Conservation (phyloP, 2,888 invertebrate genomes). For the Amblyjoppa proteus region DNA sequence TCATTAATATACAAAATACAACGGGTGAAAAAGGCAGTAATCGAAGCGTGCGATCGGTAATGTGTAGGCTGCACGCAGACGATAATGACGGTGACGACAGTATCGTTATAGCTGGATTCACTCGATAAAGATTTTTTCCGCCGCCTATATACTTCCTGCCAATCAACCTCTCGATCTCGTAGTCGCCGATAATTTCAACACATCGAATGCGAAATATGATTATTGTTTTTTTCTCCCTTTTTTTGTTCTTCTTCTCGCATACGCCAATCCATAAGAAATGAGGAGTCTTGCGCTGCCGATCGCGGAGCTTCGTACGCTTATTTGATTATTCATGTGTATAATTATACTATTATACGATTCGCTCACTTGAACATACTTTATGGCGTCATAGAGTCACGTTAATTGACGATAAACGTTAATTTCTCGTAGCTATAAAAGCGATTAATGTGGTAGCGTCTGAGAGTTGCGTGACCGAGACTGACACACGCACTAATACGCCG, state of each 20-base stretch:
- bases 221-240: not conserved
- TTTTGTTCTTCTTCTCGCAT: not conserved
- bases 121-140: slow-evolving; percentile 36
- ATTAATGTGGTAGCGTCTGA: slow-evolving; percentile 29
- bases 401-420: slow-evolving; percentile 49
- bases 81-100: slow-evolving; percentile 63
- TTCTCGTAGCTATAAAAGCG: slow-evolving; percentile 27
- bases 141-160: slow-evolving; percentile 30
- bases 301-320: not conserved
- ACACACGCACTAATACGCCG: not conserved
- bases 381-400: slow-evolving; percentile 40
- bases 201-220: slow-evolving; percentile 22
- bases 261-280: not conserved
- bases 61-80: slow-evolving; percentile 44
- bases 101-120: slow-evolving; percentile 61
- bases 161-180: slow-evolving; percentile 21
- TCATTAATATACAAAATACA: slow-evolving; percentile 55
- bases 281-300: slow-evolving; percentile 11
- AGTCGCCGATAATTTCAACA: slow-evolving; percentile 20
- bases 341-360: slow-evolving; percentile 26
- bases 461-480: slow-evolving; percentile 33
- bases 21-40: slow-evolving; percentile 55
- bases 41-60: slow-evolving; percentile 65
- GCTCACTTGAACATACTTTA: slow-evolving; percentile 46
- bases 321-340: slow-evolving; percentile 22